Evolutionary conservation across 2,888 invertebrate genomes (phyloP).

Genomic region (Apeira syringaria): DNA sequence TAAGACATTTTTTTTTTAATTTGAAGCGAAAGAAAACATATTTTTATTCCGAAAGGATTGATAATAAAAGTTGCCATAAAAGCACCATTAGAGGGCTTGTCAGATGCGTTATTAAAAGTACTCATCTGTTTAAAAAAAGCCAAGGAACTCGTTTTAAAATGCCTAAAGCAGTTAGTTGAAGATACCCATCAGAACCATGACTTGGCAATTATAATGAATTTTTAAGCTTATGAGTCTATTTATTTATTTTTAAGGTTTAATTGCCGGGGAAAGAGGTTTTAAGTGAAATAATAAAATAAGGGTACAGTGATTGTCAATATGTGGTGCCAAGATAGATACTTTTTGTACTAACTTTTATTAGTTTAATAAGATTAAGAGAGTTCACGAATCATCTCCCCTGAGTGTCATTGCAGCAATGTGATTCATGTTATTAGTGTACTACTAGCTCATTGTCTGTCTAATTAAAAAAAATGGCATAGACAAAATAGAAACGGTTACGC

Average conservation of each 20-base stretch:
- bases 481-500: no score
- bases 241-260: conserved; percentile 36
- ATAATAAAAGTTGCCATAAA: conserved; percentile 33
- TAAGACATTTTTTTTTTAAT: no score
- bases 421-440: no score
- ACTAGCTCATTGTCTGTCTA: no score
- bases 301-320: no score
- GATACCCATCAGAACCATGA: conserved; percentile 63
- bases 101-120: conserved; percentile 53
- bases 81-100: conserved; percentile 49
- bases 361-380: conserved; percentile 2
- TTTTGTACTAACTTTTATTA: no score
- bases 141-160: conserved; percentile 52
- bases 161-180: conserved; percentile 60
- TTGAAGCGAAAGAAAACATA: no score
- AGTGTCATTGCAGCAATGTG: no score
- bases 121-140: conserved; percentile 58
- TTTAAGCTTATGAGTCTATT: conserved; percentile 18
- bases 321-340: no score
- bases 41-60: no score
- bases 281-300: conserved; percentile 20
- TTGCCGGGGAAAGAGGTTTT: conserved; percentile 39
- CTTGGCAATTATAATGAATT: conserved; percentile 67
- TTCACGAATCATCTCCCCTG: no score
- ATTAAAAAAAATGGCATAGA: no score